Evolutionary conservation across 1,140 invertebrate genomes (phyloP), one percentile per base, ranked within the genome.

Genomic region (Drosophila carrolli): DNA sequence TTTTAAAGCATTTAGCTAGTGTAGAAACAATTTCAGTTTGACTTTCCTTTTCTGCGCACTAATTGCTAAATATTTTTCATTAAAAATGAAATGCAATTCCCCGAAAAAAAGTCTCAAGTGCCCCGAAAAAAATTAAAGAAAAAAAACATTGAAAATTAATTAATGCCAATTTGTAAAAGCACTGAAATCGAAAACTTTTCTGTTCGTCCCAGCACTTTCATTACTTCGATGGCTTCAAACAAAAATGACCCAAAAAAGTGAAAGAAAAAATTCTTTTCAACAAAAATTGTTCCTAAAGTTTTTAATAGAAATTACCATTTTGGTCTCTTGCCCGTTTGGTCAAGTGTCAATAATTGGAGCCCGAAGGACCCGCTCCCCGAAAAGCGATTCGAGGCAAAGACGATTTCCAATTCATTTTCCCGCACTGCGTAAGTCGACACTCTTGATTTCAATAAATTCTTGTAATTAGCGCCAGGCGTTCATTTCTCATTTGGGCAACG

Each of bases 281-380:
- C 62, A 76, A 83, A 82, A 81, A 72, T 82, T 67, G 55, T 68
- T 66, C 51, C 62, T 75, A 88, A 86, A 86, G 79, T 86, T 86
- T 77, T 88, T 88, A 88, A 86, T 88, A 88, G 83, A 83, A 86
- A 88, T 86, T 86, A 86, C 66, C 83, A 86, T 86, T 88, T 86
- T 88, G 83, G 84, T 77, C 66, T 66, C 75, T 79, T 70, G 83
- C 66, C 74, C 82, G 82, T 82, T 86, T 83, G 83, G 83, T 88
- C 83, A 86, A 86, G 83, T 86, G 83, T 86, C 83, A 86, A 86
- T 88, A 86, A 86, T 78, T 79, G 74, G 79, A 68, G 37, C 63
- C 68, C 59, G 29, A 58, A 53, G 48, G 60, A 47, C 54, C 53
- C 54, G 71, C 29, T 48, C 63, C 58, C 9, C 43, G 23, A 35